Percentiles rank a stretch among this genome's conserved stretches.
These are phyloP conservation scores for Tetramorium parvispinum DNA, from an alignment of 1,140 invertebrate species.

Conservation along the genomic window DNA sequence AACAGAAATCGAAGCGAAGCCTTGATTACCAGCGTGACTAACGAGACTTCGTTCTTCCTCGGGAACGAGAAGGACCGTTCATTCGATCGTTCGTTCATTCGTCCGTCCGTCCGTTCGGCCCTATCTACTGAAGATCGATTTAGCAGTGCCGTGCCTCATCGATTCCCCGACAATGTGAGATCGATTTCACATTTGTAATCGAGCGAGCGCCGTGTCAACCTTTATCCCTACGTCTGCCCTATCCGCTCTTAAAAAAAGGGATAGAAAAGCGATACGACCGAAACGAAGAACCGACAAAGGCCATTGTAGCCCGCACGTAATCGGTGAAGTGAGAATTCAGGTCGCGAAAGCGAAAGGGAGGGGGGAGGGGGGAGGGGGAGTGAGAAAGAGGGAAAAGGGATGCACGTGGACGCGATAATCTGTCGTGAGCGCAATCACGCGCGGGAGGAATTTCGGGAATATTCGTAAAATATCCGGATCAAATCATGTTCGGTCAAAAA, in stretches of 20 bases:
- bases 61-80: slow-evolving; percentile 74
- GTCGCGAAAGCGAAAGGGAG: neutral
- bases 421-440: too few species aligned
- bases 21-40: slow-evolving; percentile 83
- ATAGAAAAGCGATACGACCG: slow-evolving; percentile 36
- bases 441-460: slow-evolving; percentile 16
- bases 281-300: slow-evolving; percentile 74
- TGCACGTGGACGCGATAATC: slow-evolving; percentile 43
- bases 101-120: slow-evolving; percentile 66
- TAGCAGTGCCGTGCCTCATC: slow-evolving; percentile 69
- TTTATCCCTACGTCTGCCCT: neutral
- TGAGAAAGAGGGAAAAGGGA: neutral
- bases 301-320: slow-evolving; percentile 76
- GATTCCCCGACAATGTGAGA: slow-evolving; percentile 79
- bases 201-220: slow-evolving; percentile 71
- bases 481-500: neutral
- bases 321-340: slow-evolving; percentile 67
- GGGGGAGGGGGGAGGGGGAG: neutral
- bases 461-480: neutral
- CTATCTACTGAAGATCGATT: slow-evolving; percentile 80
- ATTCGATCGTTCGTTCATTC: slow-evolving; percentile 73
- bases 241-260: slow-evolving; percentile 5
- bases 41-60: slow-evolving; percentile 80
- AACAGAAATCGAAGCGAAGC: slow-evolving; percentile 79
- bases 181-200: slow-evolving; percentile 83